Evolutionary conservation across 1,140 invertebrate genomes (phyloP), one percentile per base, ranked within the genome.

Genomic region (Dreissena polymorpha): DNA sequence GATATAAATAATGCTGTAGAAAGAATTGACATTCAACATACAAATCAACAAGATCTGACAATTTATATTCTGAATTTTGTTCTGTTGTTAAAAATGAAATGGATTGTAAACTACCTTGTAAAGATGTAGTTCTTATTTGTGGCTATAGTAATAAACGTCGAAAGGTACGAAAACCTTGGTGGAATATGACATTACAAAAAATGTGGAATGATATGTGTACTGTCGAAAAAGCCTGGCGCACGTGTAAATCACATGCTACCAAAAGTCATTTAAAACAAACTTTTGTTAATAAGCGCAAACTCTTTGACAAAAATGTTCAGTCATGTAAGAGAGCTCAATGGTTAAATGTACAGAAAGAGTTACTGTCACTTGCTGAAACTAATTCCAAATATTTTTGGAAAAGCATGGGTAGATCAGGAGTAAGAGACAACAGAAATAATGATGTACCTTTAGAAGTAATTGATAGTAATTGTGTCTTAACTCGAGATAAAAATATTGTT

Each of bases 91-190:
- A 18, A 67, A 23, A 23, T 16, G 8, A 67, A 67, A 67, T 67
- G 64, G 64, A n/a, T 27, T 27, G 29, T n/a, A 67, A 18, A 67
- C 23, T 67, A 25, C 23, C 16, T 25, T 67, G 14, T n/a, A 67
- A 67, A n/a, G 29, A 18, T 14, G 21, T 67, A 23, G 29, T 23
- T 14, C 14, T 67, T 39, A 39, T 39, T 39, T 39, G 8, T 39
- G 39, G 39, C 39, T 39, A 39, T 39, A 39, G 39, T 39, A 39
- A 39, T 39, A 39, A 39, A 39, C 39, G 39, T 39, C 39, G 39
- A 39, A 39, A 39, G 39, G 39, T 27, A 67, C 68, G 68, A 6
- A 70, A n/a, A 70, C 68, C 68, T 39, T 70, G 68, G 68, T 70
- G 68, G 68, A 70, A 70, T 25, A 50, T n/a, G 51, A 18, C 39